Conservation (phyloP, 2,888 invertebrate species). For the Apodemia hepburni region DNA sequence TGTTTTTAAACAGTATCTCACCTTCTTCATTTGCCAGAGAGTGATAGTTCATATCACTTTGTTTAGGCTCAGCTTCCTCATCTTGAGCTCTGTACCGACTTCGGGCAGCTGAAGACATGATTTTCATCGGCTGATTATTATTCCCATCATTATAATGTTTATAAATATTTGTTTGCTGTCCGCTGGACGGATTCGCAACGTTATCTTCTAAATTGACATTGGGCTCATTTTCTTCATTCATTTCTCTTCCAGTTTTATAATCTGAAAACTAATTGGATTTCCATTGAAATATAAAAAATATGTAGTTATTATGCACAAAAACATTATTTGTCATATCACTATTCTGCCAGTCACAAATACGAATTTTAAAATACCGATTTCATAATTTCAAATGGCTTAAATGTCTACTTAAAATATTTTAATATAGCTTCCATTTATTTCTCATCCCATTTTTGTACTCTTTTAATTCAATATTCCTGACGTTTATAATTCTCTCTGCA, state of each 20-base stretch:
- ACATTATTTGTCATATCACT: too few species aligned
- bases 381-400: too few species aligned
- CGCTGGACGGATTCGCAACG: not conserved
- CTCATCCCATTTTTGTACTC: too few species aligned
- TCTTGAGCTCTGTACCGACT: not conserved
- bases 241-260: slow-evolving; percentile 4
- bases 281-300: not conserved
- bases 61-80: slow-evolving; percentile 9
- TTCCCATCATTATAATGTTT: not conserved
- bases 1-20: slow-evolving; percentile 1
- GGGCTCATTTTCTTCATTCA: slow-evolving; percentile 8
- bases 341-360: too few species aligned
- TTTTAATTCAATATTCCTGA: too few species aligned
- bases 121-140: not conserved
- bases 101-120: not conserved
- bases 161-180: not conserved
- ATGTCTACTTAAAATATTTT: too few species aligned
- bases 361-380: too few species aligned
- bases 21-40: slow-evolving; percentile 10
- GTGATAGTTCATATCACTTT: not conserved
- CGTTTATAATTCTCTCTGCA: too few species aligned
- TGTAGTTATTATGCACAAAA: too few species aligned
- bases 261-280: slow-evolving; percentile 6
- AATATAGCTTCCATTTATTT: too few species aligned
- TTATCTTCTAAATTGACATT: slow-evolving; percentile 11